phyloP scores from a whole-genome alignment of 2,888 invertebrate species.

The Cerastis rubricosa region DNA sequence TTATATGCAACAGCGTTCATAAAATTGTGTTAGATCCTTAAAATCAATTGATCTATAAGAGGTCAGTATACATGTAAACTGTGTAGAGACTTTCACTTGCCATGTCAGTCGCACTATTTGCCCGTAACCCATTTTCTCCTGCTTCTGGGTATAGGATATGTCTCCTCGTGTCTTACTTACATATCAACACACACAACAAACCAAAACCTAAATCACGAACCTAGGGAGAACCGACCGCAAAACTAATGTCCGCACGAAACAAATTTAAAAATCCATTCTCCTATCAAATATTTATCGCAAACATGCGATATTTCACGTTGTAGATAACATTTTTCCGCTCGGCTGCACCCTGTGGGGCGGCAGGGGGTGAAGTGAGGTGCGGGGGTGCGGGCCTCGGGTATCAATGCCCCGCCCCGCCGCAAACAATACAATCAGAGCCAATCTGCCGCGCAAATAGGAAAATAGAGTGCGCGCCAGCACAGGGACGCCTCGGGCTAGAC shows the following conservation, averaged over 20 bases:
- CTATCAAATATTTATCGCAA: conserved; percentile 86
- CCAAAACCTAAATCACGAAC: conserved; percentile 35
- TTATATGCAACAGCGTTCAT: not conserved
- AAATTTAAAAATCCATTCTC: conserved; percentile 82
- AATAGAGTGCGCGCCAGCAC: conserved; percentile 88
- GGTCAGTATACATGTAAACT: not conserved
- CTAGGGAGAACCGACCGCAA: conserved; percentile 58
- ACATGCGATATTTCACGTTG: conserved; percentile 82
- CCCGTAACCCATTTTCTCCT: not conserved
- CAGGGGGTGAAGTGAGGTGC: conserved; percentile 53
- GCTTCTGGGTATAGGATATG: not conserved
- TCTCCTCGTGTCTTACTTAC: not conserved
- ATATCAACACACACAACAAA: conserved; percentile 35
- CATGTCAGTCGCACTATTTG: not conserved
- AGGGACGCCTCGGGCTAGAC: conserved; percentile 81
- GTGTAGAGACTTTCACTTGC: not conserved
- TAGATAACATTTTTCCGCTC: conserved; percentile 86
- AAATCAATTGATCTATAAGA: not conserved
- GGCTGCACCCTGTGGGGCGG: conserved; percentile 75
- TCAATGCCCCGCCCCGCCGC: conserved; percentile 83
- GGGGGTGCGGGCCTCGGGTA: conserved; percentile 72
- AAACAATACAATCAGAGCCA: conserved; percentile 91
- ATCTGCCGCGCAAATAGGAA: conserved; percentile 91
- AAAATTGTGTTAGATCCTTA: not conserved
- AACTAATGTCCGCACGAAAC: conserved; percentile 70